Evolutionary conservation across 1,140 invertebrate genomes (phyloP), one percentile per base, ranked within the genome.

Genomic region (Littorina saxatilis): DNA sequence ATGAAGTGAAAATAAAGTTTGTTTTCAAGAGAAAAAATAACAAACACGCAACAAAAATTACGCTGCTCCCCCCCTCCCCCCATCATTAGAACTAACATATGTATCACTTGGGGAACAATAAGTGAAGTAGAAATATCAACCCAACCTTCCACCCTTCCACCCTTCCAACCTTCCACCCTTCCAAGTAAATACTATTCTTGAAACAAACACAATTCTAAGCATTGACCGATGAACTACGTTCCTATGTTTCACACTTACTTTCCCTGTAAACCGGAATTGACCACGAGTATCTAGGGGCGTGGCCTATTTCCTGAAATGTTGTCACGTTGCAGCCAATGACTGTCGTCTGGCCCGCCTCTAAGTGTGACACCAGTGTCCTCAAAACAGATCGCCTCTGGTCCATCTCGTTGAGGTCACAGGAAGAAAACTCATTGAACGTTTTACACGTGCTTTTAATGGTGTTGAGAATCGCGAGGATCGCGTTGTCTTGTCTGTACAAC

Each of bases 361-460:
- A 32, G 61, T 77, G 52, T 17, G 74, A 3, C 35, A 77, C 74
- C 15, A 77, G 35, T 17, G 15, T 77, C 35, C 74, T 77, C 27
- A 77, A 27, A 1, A 47, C 43, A 4, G 74, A 77, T 5, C 61
- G 32, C 23, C 74, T 29, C 0, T 7, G 27, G 27, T 77, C 74
- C 37, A 23, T 32, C 2, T 15, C 1, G 50, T 61, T 52, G 29
- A 77, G 27, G 17, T 13, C 32, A 29, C 74, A 77, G 1, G 74
- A 77, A 1, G 74, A 77, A 61, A 77, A 77, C 23, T 77, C 74
- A 29, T 2, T 1, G 39, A 37, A 77, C 2, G 74, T 77, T 0
- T 27, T 55, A 52, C 74, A 77, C 0, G n/a, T 37, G 23, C 61
- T 77, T 1, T 47, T 37, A 15, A 0, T 13, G 23, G 35, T n/a